Evolutionary conservation across 1,140 invertebrate species (phyloP), one percentile per base, ranked within the genome.

Genomic region (Drosophila asahinai): DNA sequence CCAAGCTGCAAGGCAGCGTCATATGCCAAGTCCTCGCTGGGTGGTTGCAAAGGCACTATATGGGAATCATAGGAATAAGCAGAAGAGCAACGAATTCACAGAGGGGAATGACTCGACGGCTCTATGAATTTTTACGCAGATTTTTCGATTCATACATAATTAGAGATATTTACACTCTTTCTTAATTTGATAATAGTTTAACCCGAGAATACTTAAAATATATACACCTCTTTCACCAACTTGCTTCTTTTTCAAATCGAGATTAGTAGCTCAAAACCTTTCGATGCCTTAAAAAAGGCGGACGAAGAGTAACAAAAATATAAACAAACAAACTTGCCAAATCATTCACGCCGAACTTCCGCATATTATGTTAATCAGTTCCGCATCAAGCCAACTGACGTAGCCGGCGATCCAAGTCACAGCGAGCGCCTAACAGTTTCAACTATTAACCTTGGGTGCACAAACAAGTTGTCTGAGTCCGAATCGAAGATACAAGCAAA

Each of bases 391-490:
- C 54, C 52, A 55, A 47, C 77, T 80, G 83, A 86, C 83, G 77
- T 62, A 83, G 80, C 80, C 72, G 61, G 67, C 55, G 54, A 68
- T 55, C 42, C 51, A n/a, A 59, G 58, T 15, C 63, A 38, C 17
- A 51, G 30, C 19, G n/a, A 43, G n/a, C 76, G 33, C 14, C 75
- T 82, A 86, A 86, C 83, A 82, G 86, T 83, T 89, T 89, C 81
- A 89, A 89, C 79, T 90, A 77, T 90, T 90, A 90, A 90, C 86
- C 86, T 90, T 90, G 86, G 77, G 67, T 57, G 70, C 52, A 76
- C 43, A 77, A 77, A 68, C 54, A 36, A 51, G 57, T 52, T 60
- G 27, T 36, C 33, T 8, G 42, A 64, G 30, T 30, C 38, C 8
- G 43, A 68, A 55, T 45, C 52, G 57, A 68, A 71, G 65, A 71